Evolutionary conservation across 2,888 invertebrate genomes (phyloP).

Genomic region (Eupithecia exiguata): DNA sequence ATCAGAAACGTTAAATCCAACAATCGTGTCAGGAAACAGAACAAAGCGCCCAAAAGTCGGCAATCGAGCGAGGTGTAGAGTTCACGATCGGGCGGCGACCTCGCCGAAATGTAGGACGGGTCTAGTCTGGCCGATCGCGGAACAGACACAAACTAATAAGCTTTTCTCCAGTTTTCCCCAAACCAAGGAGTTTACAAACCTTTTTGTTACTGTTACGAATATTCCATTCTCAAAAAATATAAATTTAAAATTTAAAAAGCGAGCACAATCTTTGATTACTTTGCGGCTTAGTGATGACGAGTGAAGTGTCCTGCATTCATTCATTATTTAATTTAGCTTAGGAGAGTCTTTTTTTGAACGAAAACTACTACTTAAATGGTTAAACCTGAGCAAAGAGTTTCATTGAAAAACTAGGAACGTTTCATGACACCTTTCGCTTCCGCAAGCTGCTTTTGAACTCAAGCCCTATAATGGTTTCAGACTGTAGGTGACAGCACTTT

Average conservation of each 20-base stretch:
- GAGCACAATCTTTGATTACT: background rate
- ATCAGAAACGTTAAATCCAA: background rate
- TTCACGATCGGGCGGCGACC: slow-evolving; percentile 81
- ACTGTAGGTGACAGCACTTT: background rate
- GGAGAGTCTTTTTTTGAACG: background rate
- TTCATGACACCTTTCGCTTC: background rate
- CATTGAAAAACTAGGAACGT: background rate
- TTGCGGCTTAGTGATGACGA: background rate
- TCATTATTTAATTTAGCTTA: background rate
- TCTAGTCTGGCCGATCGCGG: slow-evolving; percentile 63
- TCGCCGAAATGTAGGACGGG: slow-evolving; percentile 70
- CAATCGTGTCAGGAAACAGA: background rate
- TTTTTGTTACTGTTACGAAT: background rate
- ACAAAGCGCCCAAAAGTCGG: slow-evolving; percentile 13
- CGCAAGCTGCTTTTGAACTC: background rate
- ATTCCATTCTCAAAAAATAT: background rate
- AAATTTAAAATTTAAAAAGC: background rate
- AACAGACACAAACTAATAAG: slow-evolving; percentile 48
- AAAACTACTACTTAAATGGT: background rate
- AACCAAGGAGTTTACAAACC: slow-evolving; percentile 18
- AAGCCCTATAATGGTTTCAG: background rate
- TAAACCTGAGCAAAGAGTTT: background rate
- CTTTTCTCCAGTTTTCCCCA: slow-evolving; percentile 38
- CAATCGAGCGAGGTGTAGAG: slow-evolving; percentile 66
- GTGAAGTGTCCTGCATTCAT: background rate